Base-by-base conservation (phyloP, 2,113 vertebrate species). In the Nansenia antarctica region DNA sequence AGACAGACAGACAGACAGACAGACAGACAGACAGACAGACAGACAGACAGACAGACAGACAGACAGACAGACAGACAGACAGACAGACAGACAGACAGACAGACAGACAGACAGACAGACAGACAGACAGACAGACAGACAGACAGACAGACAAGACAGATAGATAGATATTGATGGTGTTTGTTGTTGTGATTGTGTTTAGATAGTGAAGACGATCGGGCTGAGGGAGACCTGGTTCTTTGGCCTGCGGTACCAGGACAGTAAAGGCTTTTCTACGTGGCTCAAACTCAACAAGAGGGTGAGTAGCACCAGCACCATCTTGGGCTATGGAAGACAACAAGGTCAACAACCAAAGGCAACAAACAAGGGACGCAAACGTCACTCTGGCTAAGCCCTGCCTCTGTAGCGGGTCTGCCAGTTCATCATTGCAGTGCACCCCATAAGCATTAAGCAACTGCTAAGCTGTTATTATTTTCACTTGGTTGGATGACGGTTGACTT, bases 221-320 rank as follows among this genome's bases (percentile, higher is more conserved):
- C 90, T 99, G 53, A 92, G 97, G 70, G 97, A 99, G 82, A 95
- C 97, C 55, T 99, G 97, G 97, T 99, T 96, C 90, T 99, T 98
- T 73, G 97, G 97, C 63, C 94, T 99, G 39, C 97, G 98, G 79
- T 99, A 98, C 81, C 95, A 96, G 73, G 97, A 99, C 83, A 98
- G 95, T 75, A 99, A 98, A 83, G 93, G 95, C 64, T 98, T 96
- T 82, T 95, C 95, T 35, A 98, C 96, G 1, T 99, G 97, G 97
- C 92, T 99, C 62, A 99, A 98, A 82, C 85, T 99, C 68, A 98
- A 96, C 89, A 99, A 99, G 82, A 95, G 97, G 95, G 97, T 98
- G 73, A 80, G 84, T 29, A 22, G 31, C n/a, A 14, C 42, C n/a
- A n/a, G n/a, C n/a, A n/a, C n/a, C n/a, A n/a, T n/a, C n/a, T n/a